Evolutionary conservation across 2,888 invertebrate species (phyloP), one percentile per base, ranked within the genome.

Genomic region (Busseola fusca): DNA sequence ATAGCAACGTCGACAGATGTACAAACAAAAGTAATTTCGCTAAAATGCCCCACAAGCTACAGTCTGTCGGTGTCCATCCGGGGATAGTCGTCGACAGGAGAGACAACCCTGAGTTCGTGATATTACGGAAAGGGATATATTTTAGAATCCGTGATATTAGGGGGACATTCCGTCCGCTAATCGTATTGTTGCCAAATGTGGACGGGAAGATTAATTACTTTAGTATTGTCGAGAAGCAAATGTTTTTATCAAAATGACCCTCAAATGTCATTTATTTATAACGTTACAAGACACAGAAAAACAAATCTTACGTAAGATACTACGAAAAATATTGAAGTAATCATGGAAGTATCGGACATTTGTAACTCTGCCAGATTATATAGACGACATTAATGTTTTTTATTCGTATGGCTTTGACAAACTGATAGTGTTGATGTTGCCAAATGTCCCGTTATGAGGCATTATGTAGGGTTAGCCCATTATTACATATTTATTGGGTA

Each of bases 1-100:
- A 69, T 58, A 67, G 64, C 42, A 62, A 64, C 45, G 60, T 70
- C 74, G 73, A 60, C 77, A 82, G 81, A 78, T 84, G 83, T 79
- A 69, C 69, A 66, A 72, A 84, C 83, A 84, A 89, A 91, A 91
- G 90, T 88, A 94, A 93, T 94, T 91, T 88, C 85, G 88, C 90
- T 93, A 91, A 93, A 89, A 92, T 69, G 57, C 59, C 73, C 71
- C 77, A 75, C 69, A 37, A 85, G 60, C 68, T 37, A 63, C 69
- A 69, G 74, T 60, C 69, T 72, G 65, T 67, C 71, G 34, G 67
- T 69, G 64, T 74, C 72, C 60, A 50, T 60, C 52, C 77, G 69
- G 64, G 73, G 74, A 83, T 72, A 78, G 72, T 69, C 73, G 73
- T 54, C 60, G 78, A 78, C 78, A 69, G 45, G 58, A 66, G 63